These are phyloP conservation scores for Odontothrips loti DNA, from an alignment of 2,888 invertebrate genomes.

Conservation along the genomic window DNA sequence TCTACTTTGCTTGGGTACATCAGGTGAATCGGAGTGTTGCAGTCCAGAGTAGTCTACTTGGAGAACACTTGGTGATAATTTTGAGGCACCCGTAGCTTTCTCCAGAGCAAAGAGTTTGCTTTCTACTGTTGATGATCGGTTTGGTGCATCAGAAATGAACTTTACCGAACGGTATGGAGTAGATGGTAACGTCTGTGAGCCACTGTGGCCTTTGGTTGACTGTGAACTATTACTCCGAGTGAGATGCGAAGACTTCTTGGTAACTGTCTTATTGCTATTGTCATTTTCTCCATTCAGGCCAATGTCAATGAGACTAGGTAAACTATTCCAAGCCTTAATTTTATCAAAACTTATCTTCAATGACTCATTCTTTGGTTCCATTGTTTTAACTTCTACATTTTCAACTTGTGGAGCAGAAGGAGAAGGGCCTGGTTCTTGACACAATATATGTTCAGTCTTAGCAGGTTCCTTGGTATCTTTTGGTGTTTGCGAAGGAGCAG, in stretches of 20 bases:
- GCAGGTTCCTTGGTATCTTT: not conserved
- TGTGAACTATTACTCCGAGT: slow-evolving; percentile 16
- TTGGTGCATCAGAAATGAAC: not conserved
- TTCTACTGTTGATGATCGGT: not conserved
- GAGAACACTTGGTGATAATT: slow-evolving; percentile 44
- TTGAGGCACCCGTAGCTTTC: not conserved
- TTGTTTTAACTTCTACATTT: slow-evolving; percentile 25
- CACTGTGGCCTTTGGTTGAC: not conserved
- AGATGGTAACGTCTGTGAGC: not conserved
- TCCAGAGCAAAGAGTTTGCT: not conserved
- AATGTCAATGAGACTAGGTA: slow-evolving; percentile 44
- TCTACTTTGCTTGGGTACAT: not conserved
- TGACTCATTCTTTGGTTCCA: slow-evolving; percentile 31
- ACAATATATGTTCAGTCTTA: not conserved
- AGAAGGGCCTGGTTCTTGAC: not conserved
- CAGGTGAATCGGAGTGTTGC: slow-evolving; percentile 33
- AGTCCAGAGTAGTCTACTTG: slow-evolving; percentile 44
- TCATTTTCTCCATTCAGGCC: slow-evolving; percentile 34
- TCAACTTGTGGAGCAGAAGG: not conserved
- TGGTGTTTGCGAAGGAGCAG: slow-evolving; percentile 20
- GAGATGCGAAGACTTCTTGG: not conserved
- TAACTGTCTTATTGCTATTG: slow-evolving; percentile 34
- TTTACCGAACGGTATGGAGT: not conserved
- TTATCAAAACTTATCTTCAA: slow-evolving; percentile 40
- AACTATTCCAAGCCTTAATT: slow-evolving; percentile 48